Percentiles rank a stretch among this genome's conserved stretches.
Conservation (phyloP, 2,113 vertebrate genomes). For the Eira barbara region DNA sequence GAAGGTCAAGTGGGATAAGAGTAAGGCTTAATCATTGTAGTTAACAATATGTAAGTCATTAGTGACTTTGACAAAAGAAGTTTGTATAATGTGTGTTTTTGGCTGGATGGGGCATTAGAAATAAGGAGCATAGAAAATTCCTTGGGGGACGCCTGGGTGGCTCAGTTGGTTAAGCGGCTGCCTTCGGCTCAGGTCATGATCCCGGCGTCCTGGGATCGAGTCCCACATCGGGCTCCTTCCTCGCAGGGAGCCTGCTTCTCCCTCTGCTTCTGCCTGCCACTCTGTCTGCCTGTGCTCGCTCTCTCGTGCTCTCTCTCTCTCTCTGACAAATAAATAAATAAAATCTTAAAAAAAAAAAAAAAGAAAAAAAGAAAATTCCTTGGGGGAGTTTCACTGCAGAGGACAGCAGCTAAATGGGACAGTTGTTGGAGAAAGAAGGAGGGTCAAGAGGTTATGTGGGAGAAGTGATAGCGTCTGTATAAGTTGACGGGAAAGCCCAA, state of each 20-base stretch:
- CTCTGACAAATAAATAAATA: no score
- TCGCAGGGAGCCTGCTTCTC: no score
- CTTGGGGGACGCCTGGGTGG: no score
- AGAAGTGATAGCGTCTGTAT: neutral
- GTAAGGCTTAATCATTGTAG: neutral
- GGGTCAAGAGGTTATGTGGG: neutral
- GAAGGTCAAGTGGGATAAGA: neutral
- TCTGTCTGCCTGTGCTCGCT: no score
- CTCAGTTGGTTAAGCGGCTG: no score
- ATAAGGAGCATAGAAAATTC: neutral
- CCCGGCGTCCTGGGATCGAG: no score
- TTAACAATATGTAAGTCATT: neutral
- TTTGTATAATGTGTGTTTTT: neutral
- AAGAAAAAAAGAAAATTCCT: neutral
- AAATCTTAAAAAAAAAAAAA: no score
- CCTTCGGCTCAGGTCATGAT: no score
- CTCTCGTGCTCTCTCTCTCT: no score
- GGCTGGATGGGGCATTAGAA: neutral
- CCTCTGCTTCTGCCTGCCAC: no score
- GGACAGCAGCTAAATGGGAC: neutral
- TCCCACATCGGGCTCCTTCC: no score
- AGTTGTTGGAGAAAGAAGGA: neutral
- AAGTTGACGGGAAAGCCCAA: neutral
- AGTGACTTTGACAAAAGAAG: neutral
- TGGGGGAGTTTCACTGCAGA: neutral